A percentile compares a stretch with the other conserved stretches of the same genome.
These are phyloP conservation scores for Dicranocentrus wangi DNA, from an alignment of 2,888 invertebrate genomes.

Conservation along the genomic window DNA sequence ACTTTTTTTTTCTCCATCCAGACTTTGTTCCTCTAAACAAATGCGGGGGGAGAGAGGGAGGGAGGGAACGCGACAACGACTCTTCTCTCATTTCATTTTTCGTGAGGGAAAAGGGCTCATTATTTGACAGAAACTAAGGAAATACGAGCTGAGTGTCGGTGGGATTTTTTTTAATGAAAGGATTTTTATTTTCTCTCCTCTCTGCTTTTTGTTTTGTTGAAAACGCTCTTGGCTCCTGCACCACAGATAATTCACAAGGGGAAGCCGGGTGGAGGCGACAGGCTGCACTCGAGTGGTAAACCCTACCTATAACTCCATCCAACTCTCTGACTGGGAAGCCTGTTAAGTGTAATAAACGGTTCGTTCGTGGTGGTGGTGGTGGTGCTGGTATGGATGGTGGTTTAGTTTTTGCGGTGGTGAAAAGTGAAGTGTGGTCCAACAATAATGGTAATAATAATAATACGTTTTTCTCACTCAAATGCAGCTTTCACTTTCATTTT, in stretches of 20 bases:
- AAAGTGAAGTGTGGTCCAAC: neutral
- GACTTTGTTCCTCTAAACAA: conserved; percentile 1
- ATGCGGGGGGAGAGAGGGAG: neutral
- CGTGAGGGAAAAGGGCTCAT: neutral
- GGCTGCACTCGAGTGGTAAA: neutral
- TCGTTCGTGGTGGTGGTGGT: no score
- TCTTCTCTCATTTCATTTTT: neutral
- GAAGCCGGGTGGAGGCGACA: neutral
- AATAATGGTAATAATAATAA: no score
- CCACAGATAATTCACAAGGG: neutral
- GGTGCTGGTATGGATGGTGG: no score
- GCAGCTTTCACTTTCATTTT: no score
- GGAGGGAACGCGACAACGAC: neutral
- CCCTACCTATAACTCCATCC: neutral
- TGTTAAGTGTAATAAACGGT: neutral
- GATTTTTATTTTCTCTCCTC: neutral
- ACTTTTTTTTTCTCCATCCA: neutral
- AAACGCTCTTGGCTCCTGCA: no score
- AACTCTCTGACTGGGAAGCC: neutral
- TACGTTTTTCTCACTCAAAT: no score
- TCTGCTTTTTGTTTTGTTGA: no score
- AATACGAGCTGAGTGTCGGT: neutral
- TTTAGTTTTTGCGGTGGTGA: neutral
- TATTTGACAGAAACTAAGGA: neutral
- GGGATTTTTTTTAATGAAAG: neutral